Evolutionary conservation across 1,140 invertebrate genomes (phyloP).

Genomic region (Macrostomum lignano): DNA sequence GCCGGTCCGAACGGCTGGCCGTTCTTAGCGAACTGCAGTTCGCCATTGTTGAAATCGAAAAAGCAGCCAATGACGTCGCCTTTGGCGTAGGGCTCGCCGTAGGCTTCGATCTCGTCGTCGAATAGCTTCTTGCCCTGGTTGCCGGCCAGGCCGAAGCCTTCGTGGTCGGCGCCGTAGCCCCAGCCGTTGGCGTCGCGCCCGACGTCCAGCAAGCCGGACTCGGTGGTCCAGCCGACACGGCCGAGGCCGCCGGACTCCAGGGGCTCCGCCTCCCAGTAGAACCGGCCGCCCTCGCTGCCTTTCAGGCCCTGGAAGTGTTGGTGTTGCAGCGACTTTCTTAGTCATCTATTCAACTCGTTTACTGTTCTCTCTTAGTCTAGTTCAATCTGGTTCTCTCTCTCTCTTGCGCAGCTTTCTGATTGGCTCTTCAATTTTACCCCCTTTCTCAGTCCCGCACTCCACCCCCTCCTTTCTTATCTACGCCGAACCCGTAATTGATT

Average conservation of each 20-base stretch:
- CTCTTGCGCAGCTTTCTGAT: too few species aligned
- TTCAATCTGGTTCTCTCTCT: too few species aligned
- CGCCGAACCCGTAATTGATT: too few species aligned
- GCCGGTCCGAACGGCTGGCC: background rate
- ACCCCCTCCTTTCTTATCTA: too few species aligned
- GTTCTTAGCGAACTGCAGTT: slow-evolving; percentile 2
- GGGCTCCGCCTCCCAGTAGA: slow-evolving; percentile 2
- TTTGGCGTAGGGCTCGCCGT: slow-evolving; percentile 1
- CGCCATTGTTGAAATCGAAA: slow-evolving; percentile 1
- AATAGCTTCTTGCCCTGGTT: slow-evolving; percentile 3
- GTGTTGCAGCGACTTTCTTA: too few species aligned
- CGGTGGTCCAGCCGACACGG: slow-evolving; percentile 5
- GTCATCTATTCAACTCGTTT: too few species aligned
- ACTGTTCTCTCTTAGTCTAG: too few species aligned
- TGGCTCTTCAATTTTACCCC: too few species aligned
- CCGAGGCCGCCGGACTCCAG: background rate
- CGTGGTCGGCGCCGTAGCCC: slow-evolving; percentile 5
- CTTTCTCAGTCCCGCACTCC: too few species aligned
- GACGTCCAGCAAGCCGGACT: slow-evolving; percentile 1
- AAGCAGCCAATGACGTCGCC: slow-evolving; percentile 6
- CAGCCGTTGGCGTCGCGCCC: slow-evolving; percentile 1
- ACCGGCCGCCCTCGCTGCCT: slow-evolving; percentile 3
- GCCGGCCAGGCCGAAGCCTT: slow-evolving; percentile 5
- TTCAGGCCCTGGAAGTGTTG: slow-evolving; percentile 6
- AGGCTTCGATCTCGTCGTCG: slow-evolving; percentile 3